Evolutionary conservation across 2,797 vertebrate species (phyloP).

Genomic region (Liparis tanakae): DNA sequence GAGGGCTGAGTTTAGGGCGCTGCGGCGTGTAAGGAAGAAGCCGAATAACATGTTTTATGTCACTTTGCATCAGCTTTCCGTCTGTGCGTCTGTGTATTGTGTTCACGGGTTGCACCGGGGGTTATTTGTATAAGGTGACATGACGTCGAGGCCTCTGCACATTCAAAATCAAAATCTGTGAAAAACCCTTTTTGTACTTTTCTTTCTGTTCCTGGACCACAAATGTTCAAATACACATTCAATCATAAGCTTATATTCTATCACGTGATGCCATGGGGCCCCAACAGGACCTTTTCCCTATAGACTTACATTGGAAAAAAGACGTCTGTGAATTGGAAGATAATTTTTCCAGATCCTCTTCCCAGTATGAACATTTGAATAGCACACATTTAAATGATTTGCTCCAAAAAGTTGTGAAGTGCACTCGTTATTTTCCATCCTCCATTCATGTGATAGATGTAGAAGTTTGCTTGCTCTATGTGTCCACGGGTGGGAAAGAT

Average conservation of each 20-base stretch:
- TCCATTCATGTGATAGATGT: background rate
- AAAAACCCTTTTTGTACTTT: background rate
- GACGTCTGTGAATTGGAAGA: background rate
- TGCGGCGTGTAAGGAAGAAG: slow-evolving; percentile 19
- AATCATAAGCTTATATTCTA: background rate
- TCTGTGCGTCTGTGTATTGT: background rate
- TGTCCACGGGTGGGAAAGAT: background rate
- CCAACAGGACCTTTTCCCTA: background rate
- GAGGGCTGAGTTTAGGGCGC: slow-evolving; percentile 17
- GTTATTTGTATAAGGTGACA: slow-evolving; percentile 16
- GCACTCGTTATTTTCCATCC: background rate
- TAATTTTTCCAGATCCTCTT: background rate
- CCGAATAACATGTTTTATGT: slow-evolving; percentile 31
- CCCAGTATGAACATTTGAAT: background rate
- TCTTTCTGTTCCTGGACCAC: background rate
- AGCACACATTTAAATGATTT: background rate
- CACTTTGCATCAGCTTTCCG: slow-evolving; percentile 4
- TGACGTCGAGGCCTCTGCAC: background rate
- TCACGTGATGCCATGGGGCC: background rate
- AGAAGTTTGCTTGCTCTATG: background rate
- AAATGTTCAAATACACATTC: background rate
- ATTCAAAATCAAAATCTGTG: background rate
- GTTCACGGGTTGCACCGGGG: slow-evolving; percentile 8
- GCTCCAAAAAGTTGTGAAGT: background rate
- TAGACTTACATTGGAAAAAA: background rate